These are phyloP conservation scores for Lordiphosa stackelbergi DNA, from an alignment of 1,140 invertebrate species.

Conservation along the genomic window DNA sequence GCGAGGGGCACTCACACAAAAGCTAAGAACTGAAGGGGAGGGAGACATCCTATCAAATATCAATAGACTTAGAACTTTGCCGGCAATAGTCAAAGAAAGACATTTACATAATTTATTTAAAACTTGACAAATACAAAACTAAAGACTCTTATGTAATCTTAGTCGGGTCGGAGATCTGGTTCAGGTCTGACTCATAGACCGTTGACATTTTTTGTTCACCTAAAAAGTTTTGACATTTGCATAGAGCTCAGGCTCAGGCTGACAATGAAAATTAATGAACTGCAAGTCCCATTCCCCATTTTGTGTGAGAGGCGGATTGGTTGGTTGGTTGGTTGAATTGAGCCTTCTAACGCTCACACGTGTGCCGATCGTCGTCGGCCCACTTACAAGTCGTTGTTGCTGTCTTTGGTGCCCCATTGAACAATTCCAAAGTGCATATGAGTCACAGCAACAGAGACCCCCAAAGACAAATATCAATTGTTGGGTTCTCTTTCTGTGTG, in stretches of 20 bases:
- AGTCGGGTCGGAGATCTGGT: constrained; percentile 8
- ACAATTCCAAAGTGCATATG: constrained; percentile 20
- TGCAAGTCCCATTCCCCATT: constrained; percentile 10
- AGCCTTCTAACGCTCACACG: constrained; percentile 4
- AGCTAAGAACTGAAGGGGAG: background rate
- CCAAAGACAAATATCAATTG: constrained; percentile 14
- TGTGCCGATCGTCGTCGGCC: constrained; percentile 7
- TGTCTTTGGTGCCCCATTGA: constrained; percentile 16
- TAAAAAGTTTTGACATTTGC: constrained; percentile 23
- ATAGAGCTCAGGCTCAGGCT: constrained; percentile 9
- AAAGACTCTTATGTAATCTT: constrained; percentile 12
- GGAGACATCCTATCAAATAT: constrained; percentile 10
- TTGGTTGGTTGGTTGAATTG: background rate
- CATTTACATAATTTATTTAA: constrained; percentile 22
- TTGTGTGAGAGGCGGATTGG: too few relatives aligned
- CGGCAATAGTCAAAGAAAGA: constrained; percentile 7
- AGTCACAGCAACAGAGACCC: background rate
- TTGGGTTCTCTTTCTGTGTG: constrained; percentile 3
- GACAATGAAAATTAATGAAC: constrained; percentile 28
- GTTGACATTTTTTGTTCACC: constrained; percentile 6
- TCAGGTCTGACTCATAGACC: constrained; percentile 12
- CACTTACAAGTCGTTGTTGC: constrained; percentile 1
- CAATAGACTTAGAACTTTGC: constrained; percentile 10
- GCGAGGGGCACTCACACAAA: constrained; percentile 10
- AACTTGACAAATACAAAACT: constrained; percentile 5